Percentiles rank a stretch among this genome's conserved stretches.
These are phyloP conservation scores for Rhyacophila evoluta DNA, from an alignment of 2,888 invertebrate species.

Conservation along the genomic window DNA sequence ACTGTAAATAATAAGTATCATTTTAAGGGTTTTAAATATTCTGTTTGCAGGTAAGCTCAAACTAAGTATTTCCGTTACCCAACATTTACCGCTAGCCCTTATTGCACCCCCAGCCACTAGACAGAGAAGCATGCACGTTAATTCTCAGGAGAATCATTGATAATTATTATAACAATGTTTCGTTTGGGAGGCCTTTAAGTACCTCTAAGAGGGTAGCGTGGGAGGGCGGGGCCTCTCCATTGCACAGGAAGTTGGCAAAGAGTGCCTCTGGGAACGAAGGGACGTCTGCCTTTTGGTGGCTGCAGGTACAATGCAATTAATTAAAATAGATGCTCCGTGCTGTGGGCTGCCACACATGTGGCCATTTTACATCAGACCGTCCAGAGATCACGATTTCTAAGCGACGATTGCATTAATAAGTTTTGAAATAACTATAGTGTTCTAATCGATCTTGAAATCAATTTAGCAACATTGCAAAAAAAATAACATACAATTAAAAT, in stretches of 20 bases:
- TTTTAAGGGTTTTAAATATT: background rate
- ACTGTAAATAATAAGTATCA: too few species aligned
- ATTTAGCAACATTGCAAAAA: too few species aligned
- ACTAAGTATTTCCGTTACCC: conserved; percentile 46
- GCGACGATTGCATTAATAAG: too few species aligned
- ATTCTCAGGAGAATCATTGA: conserved; percentile 64
- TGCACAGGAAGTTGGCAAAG: conserved; percentile 51
- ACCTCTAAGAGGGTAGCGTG: conserved; percentile 54
- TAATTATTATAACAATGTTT: conserved; percentile 65
- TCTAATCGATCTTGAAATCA: too few species aligned
- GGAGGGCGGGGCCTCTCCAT: conserved; percentile 52
- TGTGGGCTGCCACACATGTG: conserved; percentile 1
- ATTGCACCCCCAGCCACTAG: conserved; percentile 30
- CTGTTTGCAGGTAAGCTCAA: conserved; percentile 20
- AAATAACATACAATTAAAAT: too few species aligned
- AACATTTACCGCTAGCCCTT: conserved; percentile 42
- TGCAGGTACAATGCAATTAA: conserved; percentile 55
- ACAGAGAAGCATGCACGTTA: conserved; percentile 41
- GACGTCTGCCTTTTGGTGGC: conserved; percentile 53
- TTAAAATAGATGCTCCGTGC: conserved; percentile 53
- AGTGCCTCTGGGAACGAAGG: conserved; percentile 52
- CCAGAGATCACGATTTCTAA: too few species aligned
- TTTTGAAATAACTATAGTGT: too few species aligned
- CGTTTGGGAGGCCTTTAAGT: conserved; percentile 58
- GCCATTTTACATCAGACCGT: background rate